Base-by-base conservation (phyloP, 2,113 vertebrate genomes). In the human (Homo sapiens) region DNA sequence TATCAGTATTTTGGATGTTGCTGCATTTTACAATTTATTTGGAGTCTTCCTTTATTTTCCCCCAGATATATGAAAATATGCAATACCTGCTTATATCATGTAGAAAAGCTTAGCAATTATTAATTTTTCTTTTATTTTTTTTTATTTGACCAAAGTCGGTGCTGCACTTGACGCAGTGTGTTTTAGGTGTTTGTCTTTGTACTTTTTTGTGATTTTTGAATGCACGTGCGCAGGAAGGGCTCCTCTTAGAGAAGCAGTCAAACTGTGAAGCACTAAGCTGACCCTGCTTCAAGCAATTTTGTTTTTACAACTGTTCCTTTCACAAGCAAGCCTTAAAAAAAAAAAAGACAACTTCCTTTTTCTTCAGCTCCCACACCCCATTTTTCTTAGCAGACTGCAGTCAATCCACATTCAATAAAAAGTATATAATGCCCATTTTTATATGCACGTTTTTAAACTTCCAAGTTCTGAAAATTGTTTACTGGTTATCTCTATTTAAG, bases 61-160 rank as follows among this genome's bases (percentile, higher is more conserved):
- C 98, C 99, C 99, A 99, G 98, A 99, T 99, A 99, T 99, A 99
- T 99, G 99, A 99, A 99, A 99, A 99, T 99, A 99, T 99, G 99
- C 99, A 99, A 99, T 99, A 99, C 98, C 99, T 99, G 99, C 99
- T 99, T 99, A 99, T 99, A 99, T 99, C 99, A 99, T 99, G 98
- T 99, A 99, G 99, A 99, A 98, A 99, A 97, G 98, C 98, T 99
- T 99, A 99, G 99, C 98, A 84, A 98, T 98, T 98, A 98, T 98
- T 98, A 98, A 98, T 98, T 99, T 99, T 98, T 98, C 98, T 98
- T 98, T 94, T 96, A 80, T 95, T 97, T 97, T 98, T 98, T 98
- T 99, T 99, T 97, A 99, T 99, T 99, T 99, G 98, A 99, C 99
- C 99, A 99, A 99, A 99, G 99, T 99, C 99, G 98, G 98, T 99